phyloP scores from a whole-genome alignment of 2,888 invertebrate species.

The Nephrotoma flavescens region DNA sequence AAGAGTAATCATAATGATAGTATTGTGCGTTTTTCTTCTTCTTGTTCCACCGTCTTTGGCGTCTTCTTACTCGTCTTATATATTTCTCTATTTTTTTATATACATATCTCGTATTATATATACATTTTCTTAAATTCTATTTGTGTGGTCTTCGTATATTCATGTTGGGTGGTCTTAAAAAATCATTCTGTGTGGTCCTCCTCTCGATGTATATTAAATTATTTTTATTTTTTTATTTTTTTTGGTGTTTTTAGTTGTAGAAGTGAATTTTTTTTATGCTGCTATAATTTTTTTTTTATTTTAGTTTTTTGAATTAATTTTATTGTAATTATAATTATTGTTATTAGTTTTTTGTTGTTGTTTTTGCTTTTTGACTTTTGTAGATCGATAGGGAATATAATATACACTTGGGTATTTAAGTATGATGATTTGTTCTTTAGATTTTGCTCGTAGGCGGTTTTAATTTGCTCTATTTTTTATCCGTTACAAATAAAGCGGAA shows the following conservation, averaged over 20 bases:
- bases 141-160: constrained; percentile 1
- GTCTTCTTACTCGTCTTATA: neutral
- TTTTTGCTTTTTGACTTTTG: neutral
- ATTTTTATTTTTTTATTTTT: neutral
- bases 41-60: neutral
- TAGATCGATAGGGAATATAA: neutral
- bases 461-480: neutral
- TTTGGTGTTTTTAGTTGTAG: neutral
- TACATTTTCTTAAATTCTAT: neutral
- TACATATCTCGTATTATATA: neutral
- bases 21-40: constrained; percentile 1
- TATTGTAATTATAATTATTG: neutral
- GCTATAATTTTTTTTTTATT: neutral
- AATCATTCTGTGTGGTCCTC: constrained; percentile 7
- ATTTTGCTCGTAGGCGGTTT: neutral
- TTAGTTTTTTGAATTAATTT: neutral
- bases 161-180: constrained; percentile 5
- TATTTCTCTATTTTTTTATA: neutral
- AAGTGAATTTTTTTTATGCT: neutral
- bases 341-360: neutral
- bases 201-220: constrained; percentile 2
- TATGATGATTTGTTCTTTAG: neutral
- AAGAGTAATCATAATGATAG: neutral
- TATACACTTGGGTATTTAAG: neutral
- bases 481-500: neutral